phyloP scores from a whole-genome alignment of 2,888 invertebrate genomes.

The Parapristionchus giblindavisi region DNA sequence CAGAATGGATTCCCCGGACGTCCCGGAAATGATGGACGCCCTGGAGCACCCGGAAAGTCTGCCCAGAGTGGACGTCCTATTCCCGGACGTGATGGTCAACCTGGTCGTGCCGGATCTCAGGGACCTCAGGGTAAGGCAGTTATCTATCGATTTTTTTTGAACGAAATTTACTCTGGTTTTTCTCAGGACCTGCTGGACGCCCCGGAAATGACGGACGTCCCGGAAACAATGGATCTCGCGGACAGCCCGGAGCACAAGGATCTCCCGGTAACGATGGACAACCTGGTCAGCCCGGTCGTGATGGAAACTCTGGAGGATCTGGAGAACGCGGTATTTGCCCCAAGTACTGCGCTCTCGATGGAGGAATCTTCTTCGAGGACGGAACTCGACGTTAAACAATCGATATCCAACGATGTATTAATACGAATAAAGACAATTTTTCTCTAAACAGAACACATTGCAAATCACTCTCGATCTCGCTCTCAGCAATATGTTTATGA shows the following conservation, averaged over 20 bases:
- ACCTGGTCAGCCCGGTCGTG: conserved; percentile 13
- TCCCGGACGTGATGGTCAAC: conserved; percentile 23
- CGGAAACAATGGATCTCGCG: conserved; percentile 30
- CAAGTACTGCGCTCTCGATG: conserved; percentile 41
- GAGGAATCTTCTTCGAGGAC: conserved; percentile 43
- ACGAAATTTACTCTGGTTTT: no score
- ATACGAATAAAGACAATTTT: no score
- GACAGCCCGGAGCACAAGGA: conserved; percentile 30
- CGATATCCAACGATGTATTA: not conserved
- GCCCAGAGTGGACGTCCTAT: not conserved
- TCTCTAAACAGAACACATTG: no score
- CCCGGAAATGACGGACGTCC: conserved; percentile 36
- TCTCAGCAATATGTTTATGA: no score
- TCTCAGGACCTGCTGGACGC: conserved; percentile 12
- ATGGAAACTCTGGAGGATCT: conserved; percentile 24
- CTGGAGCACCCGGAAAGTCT: conserved; percentile 29
- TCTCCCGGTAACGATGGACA: conserved; percentile 36
- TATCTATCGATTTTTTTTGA: not conserved
- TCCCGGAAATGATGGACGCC: conserved; percentile 33
- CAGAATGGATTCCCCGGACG: not conserved
- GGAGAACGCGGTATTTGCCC: conserved; percentile 39
- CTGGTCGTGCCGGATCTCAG: conserved; percentile 25
- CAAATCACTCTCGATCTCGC: no score
- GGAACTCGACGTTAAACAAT: conserved; percentile 38
- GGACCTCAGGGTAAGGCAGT: conserved; percentile 27